Evolutionary conservation across 2,113 vertebrate species (phyloP), one percentile per base, ranked within the genome.

Genomic region (Hemichromis elongatus): DNA sequence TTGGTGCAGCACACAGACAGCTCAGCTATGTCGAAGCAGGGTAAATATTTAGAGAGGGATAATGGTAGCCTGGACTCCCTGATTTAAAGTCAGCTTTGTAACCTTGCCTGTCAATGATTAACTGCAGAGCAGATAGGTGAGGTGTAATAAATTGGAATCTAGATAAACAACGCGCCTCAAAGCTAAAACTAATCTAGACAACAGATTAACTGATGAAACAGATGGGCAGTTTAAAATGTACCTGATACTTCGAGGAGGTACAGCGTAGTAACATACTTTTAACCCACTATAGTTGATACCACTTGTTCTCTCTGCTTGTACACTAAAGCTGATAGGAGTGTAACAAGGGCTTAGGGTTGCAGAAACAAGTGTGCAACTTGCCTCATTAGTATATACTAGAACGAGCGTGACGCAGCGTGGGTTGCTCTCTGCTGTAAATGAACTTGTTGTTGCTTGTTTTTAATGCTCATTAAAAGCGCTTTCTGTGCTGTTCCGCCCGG

Each of bases 1-100:
- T 88, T 59, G 81, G 87, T 83, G 68, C 83, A 81, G 90, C 66
- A 82, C 66, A 82, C 59, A 91, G 93, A 87, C 89, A 86, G 88
- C 89, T 90, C 79, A 90, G 90, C 84, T 88, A 93, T 93, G 90
- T 92, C 73, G 79, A 91, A 90, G 90, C 54, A 5, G 87, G 59
- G 93, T 95, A 94, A 95, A 95, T 93, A 95, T 95, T 95, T 95
- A 85, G 83, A 92, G 73, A 94, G 56, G 80, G 86, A 90, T 93
- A 90, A 93, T 85, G 82, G 59, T 80, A 79, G 88, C 91, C 84
- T 90, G 82, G 89, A 90, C 90, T 93, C 82, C 87, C 80, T 87
- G 83, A 90, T 93, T 91, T 86, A 83, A 90, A 91, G 86, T 89
- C 84, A 70, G 86, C 87, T 86, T 80, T 73, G 78, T 50, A 91